Conservation (phyloP, 1,140 invertebrate genomes). For the Sinella curviseta region DNA sequence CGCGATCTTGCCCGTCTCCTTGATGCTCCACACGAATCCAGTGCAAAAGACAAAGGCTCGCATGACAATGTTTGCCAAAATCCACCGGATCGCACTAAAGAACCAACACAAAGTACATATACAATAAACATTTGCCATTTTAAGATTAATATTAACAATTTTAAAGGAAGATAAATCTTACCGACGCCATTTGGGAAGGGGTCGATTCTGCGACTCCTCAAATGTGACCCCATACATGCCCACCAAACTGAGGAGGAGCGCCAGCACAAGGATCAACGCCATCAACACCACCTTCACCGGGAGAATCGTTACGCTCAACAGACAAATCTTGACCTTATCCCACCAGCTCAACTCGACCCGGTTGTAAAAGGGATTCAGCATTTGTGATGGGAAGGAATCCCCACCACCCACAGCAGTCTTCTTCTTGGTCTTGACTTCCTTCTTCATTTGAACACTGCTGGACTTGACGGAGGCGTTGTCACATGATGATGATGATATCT, state of each 20-base stretch:
- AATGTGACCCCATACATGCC: conserved; percentile 74
- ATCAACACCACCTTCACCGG: conserved; percentile 75
- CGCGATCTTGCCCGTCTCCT: conserved; percentile 67
- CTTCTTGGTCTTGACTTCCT: conserved; percentile 16
- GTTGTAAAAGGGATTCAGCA: conserved; percentile 40
- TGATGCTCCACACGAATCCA: conserved; percentile 74
- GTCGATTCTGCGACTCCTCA: conserved; percentile 70
- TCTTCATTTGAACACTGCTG: neutral
- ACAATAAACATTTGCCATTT: conserved; percentile 14
- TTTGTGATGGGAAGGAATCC: too few species aligned
- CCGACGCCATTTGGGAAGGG: conserved; percentile 80
- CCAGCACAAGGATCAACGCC: conserved; percentile 70
- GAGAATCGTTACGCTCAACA: conserved; percentile 74
- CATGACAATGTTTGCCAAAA: conserved; percentile 66
- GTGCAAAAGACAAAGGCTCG: conserved; percentile 73
- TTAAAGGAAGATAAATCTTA: too few species aligned
- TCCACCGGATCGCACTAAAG: conserved; percentile 61
- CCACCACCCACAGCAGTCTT: conserved; percentile 34
- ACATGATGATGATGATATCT: conserved; percentile 5
- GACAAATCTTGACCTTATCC: conserved; percentile 61
- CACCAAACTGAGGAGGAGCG: conserved; percentile 76
- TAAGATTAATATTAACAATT: neutral
- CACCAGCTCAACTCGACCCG: conserved; percentile 24
- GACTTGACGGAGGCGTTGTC: neutral
- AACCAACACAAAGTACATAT: too few species aligned